Evolutionary conservation across 2,797 vertebrate species (phyloP).

Genomic region (Hozukius guyotensis): DNA sequence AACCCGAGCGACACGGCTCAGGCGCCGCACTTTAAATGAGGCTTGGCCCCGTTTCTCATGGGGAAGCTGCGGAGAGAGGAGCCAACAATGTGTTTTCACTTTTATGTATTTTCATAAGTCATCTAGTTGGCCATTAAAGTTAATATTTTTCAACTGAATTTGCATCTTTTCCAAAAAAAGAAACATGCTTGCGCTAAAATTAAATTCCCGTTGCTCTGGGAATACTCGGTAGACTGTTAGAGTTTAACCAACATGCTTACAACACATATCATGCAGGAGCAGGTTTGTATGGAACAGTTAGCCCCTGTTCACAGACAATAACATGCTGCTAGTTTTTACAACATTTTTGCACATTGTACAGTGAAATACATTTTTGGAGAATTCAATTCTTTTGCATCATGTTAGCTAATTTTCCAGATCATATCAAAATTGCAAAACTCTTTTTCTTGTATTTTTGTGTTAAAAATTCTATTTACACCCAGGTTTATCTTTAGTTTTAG

Average conservation of each 20-base stretch:
- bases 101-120: slow-evolving; percentile 80
- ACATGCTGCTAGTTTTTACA: neutral
- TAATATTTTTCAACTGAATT: slow-evolving; percentile 66
- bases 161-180: slow-evolving; percentile 51
- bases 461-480: no score
- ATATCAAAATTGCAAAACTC: neutral
- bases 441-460: neutral
- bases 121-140: slow-evolving; percentile 67
- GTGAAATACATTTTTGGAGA: neutral
- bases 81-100: slow-evolving; percentile 82
- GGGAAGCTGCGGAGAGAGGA: slow-evolving; percentile 49
- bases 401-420: neutral
- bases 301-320: neutral
- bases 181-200: slow-evolving; percentile 46
- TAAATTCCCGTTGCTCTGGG: slow-evolving; percentile 33
- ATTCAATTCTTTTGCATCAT: neutral
- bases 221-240: neutral
- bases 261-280: slow-evolving; percentile 24
- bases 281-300: slow-evolving; percentile 32
- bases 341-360: neutral
- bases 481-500: no score
- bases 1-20: slow-evolving; percentile 52
- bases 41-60: slow-evolving; percentile 68
- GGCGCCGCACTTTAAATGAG: slow-evolving; percentile 79
- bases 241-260: slow-evolving; percentile 9